Base-by-base conservation (phyloP, 2,888 invertebrate genomes). In the Eretmocerus hayati region DNA sequence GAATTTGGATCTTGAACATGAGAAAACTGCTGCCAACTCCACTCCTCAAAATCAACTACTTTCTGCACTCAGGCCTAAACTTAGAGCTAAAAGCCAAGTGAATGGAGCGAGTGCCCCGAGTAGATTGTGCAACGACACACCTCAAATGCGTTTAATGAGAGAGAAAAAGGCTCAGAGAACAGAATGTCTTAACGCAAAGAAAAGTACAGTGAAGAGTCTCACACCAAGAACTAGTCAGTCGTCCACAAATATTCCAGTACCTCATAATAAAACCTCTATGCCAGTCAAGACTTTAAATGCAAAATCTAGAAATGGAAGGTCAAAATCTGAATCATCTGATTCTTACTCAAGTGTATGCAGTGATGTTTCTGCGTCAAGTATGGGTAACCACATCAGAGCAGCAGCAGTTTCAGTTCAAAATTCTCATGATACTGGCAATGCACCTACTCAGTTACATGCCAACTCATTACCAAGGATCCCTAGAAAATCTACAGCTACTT, bases 101-200 rank as follows among this genome's bases (percentile, higher is more conserved):
- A 19, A 32, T 30, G 5, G 13, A 38, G 5, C 15, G 30, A 20
- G 20, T 31, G 11, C 16, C n/a, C 0, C 19, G 22, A 9, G 39
- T 4, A 6, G 8, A 8, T 15, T 16, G 8, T 26, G 13, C 40
- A 30, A 4, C 42, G 62, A 62, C 15, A 63, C 63, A 2, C 61
- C 63, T 5, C 56, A 58, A 39, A 63, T 63, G 62, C 53, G 48
- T 20, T 15, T 45, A 6, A 46, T 58, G 5, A 43, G 59, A 40
- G 50, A 59, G 30, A 58, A 60, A 50, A 51, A 59, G 46, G 43
- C 55, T 21, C 53, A 58, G 42, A 57, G 57, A 33, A 58, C 58
- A 48, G 48, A 52, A 2, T 51, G 22, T 2, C 13, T 32, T 1
- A 48, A 50, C 20, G 32, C 40, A 8, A 50, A 54, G 42, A 54